A percentile compares a stretch with the other conserved stretches of the same genome.
phyloP scores from a whole-genome alignment of 2,113 vertebrate species.

The Pampusana beccarii region DNA sequence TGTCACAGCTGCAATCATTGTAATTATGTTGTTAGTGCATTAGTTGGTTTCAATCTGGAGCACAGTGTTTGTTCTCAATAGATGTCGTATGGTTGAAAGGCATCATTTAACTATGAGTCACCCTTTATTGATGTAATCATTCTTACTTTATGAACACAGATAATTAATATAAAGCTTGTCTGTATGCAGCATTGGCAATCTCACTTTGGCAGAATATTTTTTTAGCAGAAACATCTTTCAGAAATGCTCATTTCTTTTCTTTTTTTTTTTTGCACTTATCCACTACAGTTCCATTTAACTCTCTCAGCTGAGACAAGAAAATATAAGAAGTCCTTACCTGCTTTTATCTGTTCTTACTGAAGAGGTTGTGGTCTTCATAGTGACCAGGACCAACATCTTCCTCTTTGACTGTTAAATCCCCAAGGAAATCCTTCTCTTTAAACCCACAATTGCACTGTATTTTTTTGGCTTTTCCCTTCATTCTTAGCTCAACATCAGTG shows the following conservation, averaged over 20 bases:
- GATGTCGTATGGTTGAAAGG: conserved; percentile 47
- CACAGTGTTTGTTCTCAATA: conserved; percentile 52
- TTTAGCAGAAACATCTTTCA: background rate
- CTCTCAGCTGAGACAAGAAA: background rate
- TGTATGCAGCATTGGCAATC: background rate
- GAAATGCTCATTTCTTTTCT: background rate
- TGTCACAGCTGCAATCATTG: conserved; percentile 37
- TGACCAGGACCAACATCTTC: background rate
- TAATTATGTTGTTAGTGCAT: conserved; percentile 58
- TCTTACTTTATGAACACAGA: conserved; percentile 63
- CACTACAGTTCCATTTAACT: background rate
- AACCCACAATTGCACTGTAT: background rate
- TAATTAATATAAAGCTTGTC: conserved; percentile 62
- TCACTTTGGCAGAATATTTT: background rate
- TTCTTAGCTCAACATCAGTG: background rate
- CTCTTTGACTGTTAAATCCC: background rate
- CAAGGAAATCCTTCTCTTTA: background rate
- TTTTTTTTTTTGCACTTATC: background rate
- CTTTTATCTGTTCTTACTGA: background rate
- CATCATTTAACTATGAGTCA: conserved; percentile 68
- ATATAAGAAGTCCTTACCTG: background rate
- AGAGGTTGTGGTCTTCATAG: background rate
- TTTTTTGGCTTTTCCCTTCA: background rate
- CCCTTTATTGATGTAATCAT: conserved; percentile 63
- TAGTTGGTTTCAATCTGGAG: conserved; percentile 52